A percentile compares a stretch with the other conserved stretches of the same genome.
Conservation (phyloP, 2,797 vertebrate genomes). For the Anguilla pacifica region DNA sequence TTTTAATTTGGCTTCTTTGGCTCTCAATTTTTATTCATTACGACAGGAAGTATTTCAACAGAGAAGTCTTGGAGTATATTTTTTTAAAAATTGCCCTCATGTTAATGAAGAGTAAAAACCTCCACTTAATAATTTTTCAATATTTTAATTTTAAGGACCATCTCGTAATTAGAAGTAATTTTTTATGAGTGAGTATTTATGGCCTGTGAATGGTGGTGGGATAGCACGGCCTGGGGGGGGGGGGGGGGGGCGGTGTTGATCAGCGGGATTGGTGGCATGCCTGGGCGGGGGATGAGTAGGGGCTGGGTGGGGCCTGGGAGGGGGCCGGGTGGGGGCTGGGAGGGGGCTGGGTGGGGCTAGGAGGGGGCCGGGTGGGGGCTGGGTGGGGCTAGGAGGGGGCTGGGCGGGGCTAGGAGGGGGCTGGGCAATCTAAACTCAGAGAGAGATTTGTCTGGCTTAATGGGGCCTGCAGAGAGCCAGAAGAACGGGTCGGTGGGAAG, state of each 20-base stretch:
- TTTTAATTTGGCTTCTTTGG: not conserved
- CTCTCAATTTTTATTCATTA: not conserved
- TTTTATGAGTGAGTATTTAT: not conserved
- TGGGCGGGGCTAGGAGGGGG: not conserved
- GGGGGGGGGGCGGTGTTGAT: too few species aligned
- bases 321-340: too few species aligned
- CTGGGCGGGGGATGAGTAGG: not conserved
- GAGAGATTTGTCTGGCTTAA: conserved; percentile 62
- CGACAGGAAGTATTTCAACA: not conserved
- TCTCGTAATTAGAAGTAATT: not conserved
- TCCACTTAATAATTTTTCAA: not conserved
- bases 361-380: not conserved
- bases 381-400: not conserved
- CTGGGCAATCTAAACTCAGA: conserved; percentile 54
- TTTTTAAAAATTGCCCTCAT: not conserved
- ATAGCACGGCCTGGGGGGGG: too few species aligned
- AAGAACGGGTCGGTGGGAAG: not conserved
- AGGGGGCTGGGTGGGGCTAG: not conserved
- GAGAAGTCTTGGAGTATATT: not conserved
- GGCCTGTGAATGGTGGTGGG: not conserved
- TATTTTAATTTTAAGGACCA: not conserved
- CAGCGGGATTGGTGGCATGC: not conserved
- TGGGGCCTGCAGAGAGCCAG: conserved; percentile 35
- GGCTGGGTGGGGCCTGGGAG: not conserved
- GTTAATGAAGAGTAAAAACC: not conserved